Evolutionary conservation across 2,888 invertebrate species (phyloP), one percentile per base, ranked within the genome.

Genomic region (Lasioglossum zephyrum): DNA sequence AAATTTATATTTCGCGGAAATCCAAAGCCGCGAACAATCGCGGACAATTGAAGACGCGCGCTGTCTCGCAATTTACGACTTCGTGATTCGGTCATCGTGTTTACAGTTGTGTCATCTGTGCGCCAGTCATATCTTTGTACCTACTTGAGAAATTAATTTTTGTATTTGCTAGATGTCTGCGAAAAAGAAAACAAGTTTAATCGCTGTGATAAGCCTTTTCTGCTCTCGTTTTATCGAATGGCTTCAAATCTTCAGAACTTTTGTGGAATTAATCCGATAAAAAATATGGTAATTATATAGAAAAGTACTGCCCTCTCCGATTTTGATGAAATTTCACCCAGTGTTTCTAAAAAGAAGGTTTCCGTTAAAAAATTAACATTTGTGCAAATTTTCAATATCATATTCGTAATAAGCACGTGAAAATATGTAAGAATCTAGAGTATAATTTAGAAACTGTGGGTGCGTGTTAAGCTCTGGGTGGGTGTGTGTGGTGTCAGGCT

Each of bases 1-100:
- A 18, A 22, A 44, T 70, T 39, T 77, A 70, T 77, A 47, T 70
- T 77, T 72, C 57, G 16, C n/a, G 18, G 11, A 26, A 36, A 76
- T 44, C 49, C 26, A 8, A n/a, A 26, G 22, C 22, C 22, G 39
- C 69, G 11, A 22, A 36, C 69, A 69, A 69, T 69, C 39, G 22
- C 8, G 16, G 36, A 36, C 36, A 8, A 36, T 66, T 66, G 26
- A n/a, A 11, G 26, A 53, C 26, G 5, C 13, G 60, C 13, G 60
- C 26, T 26, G 60, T 13, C 26, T 60, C 26, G 16, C 60, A 4
- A 26, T 60, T 60, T 60, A 60, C 60, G 26, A 60, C 60, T 60
- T 26, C 60, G 26, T 6, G 26, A 60, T 11, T 60, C 60, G 60
- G 31, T 26, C 26, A 53, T 53, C 22, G 26, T 26, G 60, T 60